Conservation (phyloP, 2,113 vertebrate species). For the Lynx canadensis region DNA sequence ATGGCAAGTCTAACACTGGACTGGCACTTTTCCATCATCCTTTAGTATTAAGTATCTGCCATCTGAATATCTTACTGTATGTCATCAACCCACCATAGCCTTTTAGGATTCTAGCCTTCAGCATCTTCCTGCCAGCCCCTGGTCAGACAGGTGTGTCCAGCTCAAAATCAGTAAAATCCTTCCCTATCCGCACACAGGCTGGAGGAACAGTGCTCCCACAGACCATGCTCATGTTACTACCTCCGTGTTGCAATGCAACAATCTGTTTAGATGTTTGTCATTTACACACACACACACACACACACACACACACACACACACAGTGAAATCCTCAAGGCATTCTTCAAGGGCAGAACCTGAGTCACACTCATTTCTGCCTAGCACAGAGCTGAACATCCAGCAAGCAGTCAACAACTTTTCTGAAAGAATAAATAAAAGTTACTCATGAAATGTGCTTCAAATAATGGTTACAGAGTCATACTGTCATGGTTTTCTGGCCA, state of each 20-base stretch:
- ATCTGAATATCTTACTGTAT: not conserved
- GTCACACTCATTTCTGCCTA: not conserved
- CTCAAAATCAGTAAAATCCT: not conserved
- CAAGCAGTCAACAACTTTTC: not conserved
- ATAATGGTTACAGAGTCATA: not conserved
- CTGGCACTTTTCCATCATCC: not conserved
- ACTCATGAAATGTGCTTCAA: conserved; percentile 42
- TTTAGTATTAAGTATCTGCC: not conserved
- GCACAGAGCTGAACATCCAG: not conserved
- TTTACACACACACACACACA: not conserved
- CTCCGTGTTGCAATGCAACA: not conserved
- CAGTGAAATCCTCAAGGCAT: not conserved
- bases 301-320: not conserved
- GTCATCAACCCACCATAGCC: not conserved
- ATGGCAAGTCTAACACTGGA: not conserved
- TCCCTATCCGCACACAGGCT: not conserved
- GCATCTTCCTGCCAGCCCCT: not conserved
- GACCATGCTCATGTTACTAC: not conserved
- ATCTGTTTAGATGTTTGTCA: not conserved
- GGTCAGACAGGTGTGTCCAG: not conserved
- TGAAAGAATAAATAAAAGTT: not conserved
- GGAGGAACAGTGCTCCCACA: not conserved
- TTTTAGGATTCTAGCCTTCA: not conserved
- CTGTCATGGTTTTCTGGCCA: not conserved
- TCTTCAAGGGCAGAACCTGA: not conserved